A percentile compares a stretch with the other conserved stretches of the same genome.
Conservation (phyloP, 1,140 invertebrate genomes). For the Alviniconcha marisindica region DNA sequence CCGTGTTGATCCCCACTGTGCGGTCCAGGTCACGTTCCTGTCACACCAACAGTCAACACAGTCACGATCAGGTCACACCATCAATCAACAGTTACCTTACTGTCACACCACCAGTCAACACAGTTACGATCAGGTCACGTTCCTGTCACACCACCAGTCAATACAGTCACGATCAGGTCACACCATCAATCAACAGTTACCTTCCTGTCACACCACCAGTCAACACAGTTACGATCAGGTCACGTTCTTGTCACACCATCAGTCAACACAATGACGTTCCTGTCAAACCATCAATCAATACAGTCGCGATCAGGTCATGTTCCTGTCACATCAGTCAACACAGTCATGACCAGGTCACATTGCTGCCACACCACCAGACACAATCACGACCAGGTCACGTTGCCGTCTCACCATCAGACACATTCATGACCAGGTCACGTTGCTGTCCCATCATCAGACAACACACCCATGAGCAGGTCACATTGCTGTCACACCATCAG, state of each 20-base stretch:
- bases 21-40: constrained; percentile 65
- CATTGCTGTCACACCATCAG: neutral
- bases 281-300: neutral
- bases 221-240: constrained; percentile 45
- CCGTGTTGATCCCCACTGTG: constrained; percentile 73
- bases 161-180: neutral
- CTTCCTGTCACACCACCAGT: neutral
- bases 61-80: neutral
- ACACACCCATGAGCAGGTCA: neutral
- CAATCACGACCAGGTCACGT: neutral
- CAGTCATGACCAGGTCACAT: constrained; percentile 1
- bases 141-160: constrained; percentile 42
- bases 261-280: neutral
- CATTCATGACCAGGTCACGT: constrained; percentile 52
- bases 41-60: neutral
- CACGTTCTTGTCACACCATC: constrained; percentile 50
- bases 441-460: constrained; percentile 44
- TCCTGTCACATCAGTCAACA: constrained; percentile 44
- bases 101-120: neutral
- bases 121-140: constrained; percentile 51
- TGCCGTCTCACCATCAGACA: neutral
- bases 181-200: neutral
- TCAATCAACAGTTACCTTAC: neutral
- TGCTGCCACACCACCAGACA: constrained; percentile 43
- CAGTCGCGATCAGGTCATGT: constrained; percentile 51